Base-by-base conservation (phyloP, 2,888 invertebrate species). In the Caenorhabditis sp. region DNA sequence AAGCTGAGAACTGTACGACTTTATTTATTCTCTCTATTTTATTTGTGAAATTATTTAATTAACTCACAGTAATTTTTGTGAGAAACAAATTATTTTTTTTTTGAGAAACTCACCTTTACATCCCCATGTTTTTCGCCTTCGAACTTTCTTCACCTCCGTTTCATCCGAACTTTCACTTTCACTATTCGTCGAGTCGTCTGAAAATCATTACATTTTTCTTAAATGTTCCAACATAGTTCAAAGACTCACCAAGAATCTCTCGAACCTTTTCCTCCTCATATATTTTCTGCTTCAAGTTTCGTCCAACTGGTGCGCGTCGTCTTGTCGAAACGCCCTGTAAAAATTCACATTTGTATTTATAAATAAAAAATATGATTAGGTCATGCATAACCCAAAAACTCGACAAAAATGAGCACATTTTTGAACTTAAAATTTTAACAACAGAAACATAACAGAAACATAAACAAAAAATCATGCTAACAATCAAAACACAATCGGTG, bases 261-360 rank as follows among this genome's bases (percentile, higher is more conserved):
- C 5, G 4, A 10, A 31, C 31, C 10, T 23, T 27, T 4, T 56
- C 27, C 5, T 56, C 56, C 14, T 27, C 56, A 8, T 21, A 25
- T 3, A 56, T 2, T 56, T 56, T 25, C 17, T 56, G 56, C 26
- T 56, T 61, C 53, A 70, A 26, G 36, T 70, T 70, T 26, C 70
- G 50, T 4, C 60, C 65, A n/a, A 59, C 63, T 2, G 50, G 43
- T 14, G 62, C 38, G 36, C 70, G 66, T 17, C 64, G 57, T n/a
- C 70, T 54, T 7, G 60, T 63, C 43, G 62, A 31, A 14, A 66
- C 52, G n/a, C 58, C 64, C 70, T 70, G 38, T n/a, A 67, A 63
- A 59, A 12, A 27, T 4, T 12, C 1, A 14, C 17, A 12, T 57
- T 57, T 17, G 5, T 50, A 50, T n/a, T 10, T 50, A 10, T n/a